Conservation (phyloP, 2,888 invertebrate genomes). For the Eutolmus rufibarbis region DNA sequence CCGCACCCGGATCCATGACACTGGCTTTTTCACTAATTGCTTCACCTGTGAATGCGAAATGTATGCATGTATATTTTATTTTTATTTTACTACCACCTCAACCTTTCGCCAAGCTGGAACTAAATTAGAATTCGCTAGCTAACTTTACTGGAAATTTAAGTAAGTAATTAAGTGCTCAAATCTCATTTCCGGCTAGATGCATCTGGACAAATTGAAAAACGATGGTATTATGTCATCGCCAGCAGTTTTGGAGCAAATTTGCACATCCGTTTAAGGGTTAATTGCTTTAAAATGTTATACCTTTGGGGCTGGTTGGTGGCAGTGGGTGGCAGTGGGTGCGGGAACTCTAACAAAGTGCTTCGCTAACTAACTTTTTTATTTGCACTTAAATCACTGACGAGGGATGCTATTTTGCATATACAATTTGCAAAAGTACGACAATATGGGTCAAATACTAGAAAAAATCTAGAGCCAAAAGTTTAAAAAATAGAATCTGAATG, state of each 20-base stretch:
- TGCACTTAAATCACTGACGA: neutral
- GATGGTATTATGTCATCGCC: neutral
- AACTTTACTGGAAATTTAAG: neutral
- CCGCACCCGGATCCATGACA: conserved; percentile 87
- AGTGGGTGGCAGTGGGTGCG: neutral
- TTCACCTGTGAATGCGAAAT: conserved; percentile 66
- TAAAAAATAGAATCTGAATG: too few relatives aligned
- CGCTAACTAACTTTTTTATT: neutral
- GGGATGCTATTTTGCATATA: neutral
- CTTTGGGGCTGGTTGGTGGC: neutral
- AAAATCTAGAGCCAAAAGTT: too few relatives aligned
- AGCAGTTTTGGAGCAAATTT: neutral
- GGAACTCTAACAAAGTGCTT: neutral
- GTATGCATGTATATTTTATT: neutral
- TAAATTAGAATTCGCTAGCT: neutral
- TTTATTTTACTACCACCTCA: neutral
- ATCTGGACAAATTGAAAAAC: neutral
- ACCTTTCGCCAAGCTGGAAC: neutral
- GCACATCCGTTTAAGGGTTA: neutral
- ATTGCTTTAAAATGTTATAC: neutral
- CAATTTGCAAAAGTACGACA: neutral
- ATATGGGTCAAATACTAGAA: too few relatives aligned
- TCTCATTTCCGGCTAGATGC: neutral
- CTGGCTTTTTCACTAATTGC: conserved; percentile 87
- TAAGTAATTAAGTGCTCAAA: neutral